A percentile compares a stretch with the other conserved stretches of the same genome.
phyloP scores from a whole-genome alignment of 2,888 invertebrate genomes.

The Nebria salina region DNA sequence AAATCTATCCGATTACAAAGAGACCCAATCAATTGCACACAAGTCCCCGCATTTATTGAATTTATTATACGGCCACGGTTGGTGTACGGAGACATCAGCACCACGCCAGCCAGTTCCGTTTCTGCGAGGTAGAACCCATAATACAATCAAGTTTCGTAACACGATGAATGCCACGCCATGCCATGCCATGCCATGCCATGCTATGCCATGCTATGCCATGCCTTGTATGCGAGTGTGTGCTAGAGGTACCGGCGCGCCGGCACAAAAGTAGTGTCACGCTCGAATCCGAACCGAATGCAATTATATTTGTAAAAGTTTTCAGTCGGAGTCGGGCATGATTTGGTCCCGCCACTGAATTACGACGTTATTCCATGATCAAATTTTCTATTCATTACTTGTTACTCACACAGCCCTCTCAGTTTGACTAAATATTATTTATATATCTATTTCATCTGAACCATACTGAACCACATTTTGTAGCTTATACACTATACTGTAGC shows the following conservation, averaged over 20 bases:
- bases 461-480: no score
- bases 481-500: no score
- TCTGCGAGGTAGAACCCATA: slow-evolving; percentile 23
- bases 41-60: slow-evolving; percentile 61
- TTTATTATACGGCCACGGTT: slow-evolving; percentile 56
- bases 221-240: slow-evolving; percentile 8
- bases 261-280: slow-evolving; percentile 34
- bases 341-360: not conserved
- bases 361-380: not conserved
- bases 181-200: no score
- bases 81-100: not conserved
- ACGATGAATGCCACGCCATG: not conserved
- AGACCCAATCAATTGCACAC: slow-evolving; percentile 63
- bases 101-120: slow-evolving; percentile 53
- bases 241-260: not conserved
- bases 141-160: slow-evolving; percentile 45
- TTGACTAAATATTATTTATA: not conserved
- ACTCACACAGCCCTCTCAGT: not conserved
- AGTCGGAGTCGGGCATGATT: not conserved
- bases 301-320: slow-evolving; percentile 45
- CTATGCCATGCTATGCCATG: no score
- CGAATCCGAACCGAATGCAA: slow-evolving; percentile 29
- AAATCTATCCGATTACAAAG: slow-evolving; percentile 62
- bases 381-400: not conserved
- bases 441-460: not conserved